A percentile compares a stretch with the other conserved stretches of the same genome.
These are phyloP conservation scores for Rotaria macrura DNA, from an alignment of 2,888 invertebrate species.

Conservation along the genomic window DNA sequence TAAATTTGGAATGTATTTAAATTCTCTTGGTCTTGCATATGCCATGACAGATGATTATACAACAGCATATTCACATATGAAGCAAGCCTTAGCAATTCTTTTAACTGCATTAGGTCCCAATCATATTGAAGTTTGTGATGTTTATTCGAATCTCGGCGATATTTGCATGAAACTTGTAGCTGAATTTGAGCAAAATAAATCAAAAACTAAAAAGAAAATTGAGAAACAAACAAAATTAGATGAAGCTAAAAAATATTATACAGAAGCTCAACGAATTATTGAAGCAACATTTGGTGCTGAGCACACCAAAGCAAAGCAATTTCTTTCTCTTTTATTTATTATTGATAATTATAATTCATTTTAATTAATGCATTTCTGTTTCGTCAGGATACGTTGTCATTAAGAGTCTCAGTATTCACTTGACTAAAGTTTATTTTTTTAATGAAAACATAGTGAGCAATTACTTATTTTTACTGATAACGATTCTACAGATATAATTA, in stretches of 20 bases:
- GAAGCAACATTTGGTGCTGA: conserved; percentile 7
- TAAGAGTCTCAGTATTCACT: too few relatives aligned
- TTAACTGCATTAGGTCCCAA: not conserved
- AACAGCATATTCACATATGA: not conserved
- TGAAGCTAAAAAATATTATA: conserved; percentile 22
- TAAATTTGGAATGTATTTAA: conserved; percentile 16
- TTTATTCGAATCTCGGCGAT: not conserved
- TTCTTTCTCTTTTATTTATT: not conserved
- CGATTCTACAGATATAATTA: too few relatives aligned
- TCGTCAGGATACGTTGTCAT: not conserved
- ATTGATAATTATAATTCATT: not conserved
- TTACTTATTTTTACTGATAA: too few relatives aligned
- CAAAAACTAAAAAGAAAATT: not conserved
- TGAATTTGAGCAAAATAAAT: not conserved
- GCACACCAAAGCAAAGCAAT: not conserved
- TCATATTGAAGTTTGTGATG: conserved; percentile 14
- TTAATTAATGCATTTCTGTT: not conserved
- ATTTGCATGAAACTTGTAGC: conserved; percentile 1
- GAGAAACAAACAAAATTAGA: not conserved
- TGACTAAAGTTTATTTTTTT: not conserved
- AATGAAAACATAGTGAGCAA: too few relatives aligned
- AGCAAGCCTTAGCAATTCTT: not conserved
- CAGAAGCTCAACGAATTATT: not conserved
- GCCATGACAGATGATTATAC: not conserved
- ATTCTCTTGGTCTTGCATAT: not conserved